Percentiles rank a stretch among this genome's conserved stretches.
phyloP scores from a whole-genome alignment of 1,140 invertebrate genomes.

The Hestina assimilis region DNA sequence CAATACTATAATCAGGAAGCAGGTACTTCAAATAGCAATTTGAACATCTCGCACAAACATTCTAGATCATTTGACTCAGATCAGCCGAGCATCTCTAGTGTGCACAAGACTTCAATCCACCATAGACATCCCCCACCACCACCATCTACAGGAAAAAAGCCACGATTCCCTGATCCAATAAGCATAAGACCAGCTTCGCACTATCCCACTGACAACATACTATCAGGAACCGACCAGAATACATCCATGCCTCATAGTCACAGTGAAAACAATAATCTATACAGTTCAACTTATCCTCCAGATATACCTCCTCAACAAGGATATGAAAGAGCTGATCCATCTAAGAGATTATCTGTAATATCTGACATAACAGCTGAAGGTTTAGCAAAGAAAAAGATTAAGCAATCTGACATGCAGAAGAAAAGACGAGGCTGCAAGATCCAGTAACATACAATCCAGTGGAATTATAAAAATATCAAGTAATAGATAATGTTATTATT shows the following conservation, averaged over 20 bases:
- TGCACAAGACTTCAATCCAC: slow-evolving; percentile 39
- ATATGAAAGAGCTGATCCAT: slow-evolving; percentile 44
- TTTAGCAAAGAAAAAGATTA: slow-evolving; percentile 62
- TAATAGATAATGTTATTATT: too few relatives aligned
- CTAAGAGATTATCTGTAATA: slow-evolving; percentile 65
- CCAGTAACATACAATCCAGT: slow-evolving; percentile 35
- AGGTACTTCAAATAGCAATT: slow-evolving; percentile 41
- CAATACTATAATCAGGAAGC: slow-evolving; percentile 55
- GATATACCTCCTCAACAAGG: slow-evolving; percentile 35
- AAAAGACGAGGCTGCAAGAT: slow-evolving; percentile 70
- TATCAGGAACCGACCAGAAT: slow-evolving; percentile 33
- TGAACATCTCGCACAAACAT: slow-evolving; percentile 46
- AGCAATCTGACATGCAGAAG: slow-evolving; percentile 60
- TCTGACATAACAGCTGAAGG: slow-evolving; percentile 72
- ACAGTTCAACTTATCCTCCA: slow-evolving; percentile 52
- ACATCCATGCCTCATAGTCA: slow-evolving; percentile 51
- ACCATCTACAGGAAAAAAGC: slow-evolving; percentile 61
- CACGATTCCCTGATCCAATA: slow-evolving; percentile 67
- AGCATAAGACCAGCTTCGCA: slow-evolving; percentile 70
- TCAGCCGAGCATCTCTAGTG: slow-evolving; percentile 29
- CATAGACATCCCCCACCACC: slow-evolving; percentile 65
- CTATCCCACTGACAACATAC: slow-evolving; percentile 58
- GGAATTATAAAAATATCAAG: slow-evolving; percentile 4
- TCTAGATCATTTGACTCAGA: slow-evolving; percentile 48
- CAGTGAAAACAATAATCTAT: slow-evolving; percentile 66